Conservation (phyloP, 2,797 vertebrate genomes). For the Pangasius mekongensis region DNA sequence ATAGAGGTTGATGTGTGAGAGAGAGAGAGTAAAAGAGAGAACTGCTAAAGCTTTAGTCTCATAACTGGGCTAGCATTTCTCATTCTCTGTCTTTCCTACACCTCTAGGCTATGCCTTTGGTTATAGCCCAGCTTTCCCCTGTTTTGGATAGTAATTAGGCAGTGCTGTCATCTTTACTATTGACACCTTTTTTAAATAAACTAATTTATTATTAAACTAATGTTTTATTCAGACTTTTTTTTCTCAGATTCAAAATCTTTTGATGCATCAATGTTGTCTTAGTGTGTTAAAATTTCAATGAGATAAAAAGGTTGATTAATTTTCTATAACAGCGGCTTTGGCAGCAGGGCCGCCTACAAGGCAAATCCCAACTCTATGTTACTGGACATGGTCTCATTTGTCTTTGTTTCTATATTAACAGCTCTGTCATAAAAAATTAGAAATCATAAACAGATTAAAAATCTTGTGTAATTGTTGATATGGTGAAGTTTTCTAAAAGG, state of each 20-base stretch:
- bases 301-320: background rate
- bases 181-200: background rate
- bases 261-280: background rate
- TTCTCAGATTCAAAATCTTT: background rate
- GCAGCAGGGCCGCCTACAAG: background rate
- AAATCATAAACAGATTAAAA: background rate
- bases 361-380: background rate
- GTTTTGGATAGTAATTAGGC: background rate
- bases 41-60: background rate
- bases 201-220: background rate
- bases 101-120: conserved; percentile 11
- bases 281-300: background rate
- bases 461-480: background rate
- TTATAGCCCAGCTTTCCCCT: background rate
- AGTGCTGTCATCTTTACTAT: background rate
- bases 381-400: background rate
- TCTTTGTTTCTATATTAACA: background rate
- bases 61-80: background rate
- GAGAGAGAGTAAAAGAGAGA: background rate
- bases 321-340: background rate
- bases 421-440: background rate
- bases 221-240: background rate
- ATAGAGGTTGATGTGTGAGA: background rate
- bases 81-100: background rate
- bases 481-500: too few species aligned